Evolutionary conservation across 2,797 vertebrate species (phyloP), one percentile per base, ranked within the genome.

Genomic region (Melanotaenia nigrans): DNA sequence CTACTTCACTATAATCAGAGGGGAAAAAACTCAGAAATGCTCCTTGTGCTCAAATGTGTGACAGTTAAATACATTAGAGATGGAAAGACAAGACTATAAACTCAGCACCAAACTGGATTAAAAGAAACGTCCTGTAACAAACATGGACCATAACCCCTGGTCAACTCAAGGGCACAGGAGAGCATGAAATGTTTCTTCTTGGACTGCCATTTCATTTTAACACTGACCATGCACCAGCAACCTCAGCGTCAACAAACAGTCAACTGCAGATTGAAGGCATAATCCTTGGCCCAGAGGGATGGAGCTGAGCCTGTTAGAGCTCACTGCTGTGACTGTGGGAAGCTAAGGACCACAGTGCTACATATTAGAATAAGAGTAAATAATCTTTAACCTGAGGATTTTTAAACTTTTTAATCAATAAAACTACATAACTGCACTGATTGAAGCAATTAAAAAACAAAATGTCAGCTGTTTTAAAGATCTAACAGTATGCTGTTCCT

Each of bases 241-340:
- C n/a, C 47, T 67, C 40, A 35, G 9, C 61, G 66, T 75, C 62
- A 64, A 66, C 69, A 78, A 81, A 79, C 28, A 75, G 25, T 72
- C 73, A 73, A 65, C 35, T 61, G 70, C 77, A 75, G 68, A 77
- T 71, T 76, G 53, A 38, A 86, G 71, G 60, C 70, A 63, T 81
- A 86, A 86, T 76, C 68, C 68, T 36, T 28, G 58, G 71, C 68
- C 69, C 63, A 3, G 25, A 68, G 69, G 69, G 79, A 71, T 1
- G 4, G 4, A 51, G 71, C 68, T 71, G 66, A 82, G 80, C 71
- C 77, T 82, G 68, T 85, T 86, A 42, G 57, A 74, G 62, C 61
- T 77, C 64, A 47, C 68, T 56, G 13, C 54, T 69, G 65, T 63
- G 69, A 66, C 68, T 65, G 65, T 57, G 47, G 67, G 38, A 60